Percentiles rank a stretch among this genome's conserved stretches.
phyloP scores from a whole-genome alignment of 2,113 vertebrate genomes.

The Leucopsar rothschildi region DNA sequence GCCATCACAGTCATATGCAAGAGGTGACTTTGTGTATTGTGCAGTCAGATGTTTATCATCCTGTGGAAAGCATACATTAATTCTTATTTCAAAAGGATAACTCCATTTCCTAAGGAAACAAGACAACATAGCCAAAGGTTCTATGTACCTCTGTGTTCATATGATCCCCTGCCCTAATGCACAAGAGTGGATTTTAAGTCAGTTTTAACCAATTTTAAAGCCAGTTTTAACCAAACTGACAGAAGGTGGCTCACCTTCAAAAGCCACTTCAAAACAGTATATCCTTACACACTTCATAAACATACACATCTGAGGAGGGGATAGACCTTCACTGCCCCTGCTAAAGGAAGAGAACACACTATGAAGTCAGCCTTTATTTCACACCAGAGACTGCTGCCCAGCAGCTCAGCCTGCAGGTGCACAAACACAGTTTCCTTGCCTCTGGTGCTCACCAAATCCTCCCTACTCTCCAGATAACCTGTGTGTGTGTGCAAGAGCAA shows the following conservation, averaged over 20 bases:
- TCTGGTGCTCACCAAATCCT: not conserved
- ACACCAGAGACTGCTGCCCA: not conserved
- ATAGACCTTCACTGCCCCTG: not conserved
- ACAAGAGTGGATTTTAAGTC: not conserved
- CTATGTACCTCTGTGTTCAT: accelerated
- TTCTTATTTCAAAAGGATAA: not conserved
- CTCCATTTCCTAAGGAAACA: not conserved
- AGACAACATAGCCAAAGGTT: not conserved
- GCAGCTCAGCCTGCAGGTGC: not conserved
- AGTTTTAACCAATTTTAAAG: not conserved
- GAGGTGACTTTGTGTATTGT: not conserved
- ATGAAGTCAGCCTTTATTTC: not conserved
- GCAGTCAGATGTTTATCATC: not conserved
- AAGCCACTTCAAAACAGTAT: not conserved
- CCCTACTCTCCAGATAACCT: not conserved
- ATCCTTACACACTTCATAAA: not conserved
- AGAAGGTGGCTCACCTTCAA: not conserved
- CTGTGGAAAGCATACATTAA: not conserved
- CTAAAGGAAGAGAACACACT: not conserved
- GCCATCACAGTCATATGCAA: not conserved
- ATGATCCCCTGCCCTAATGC: not conserved
- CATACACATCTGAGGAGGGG: not conserved
- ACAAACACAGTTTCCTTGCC: not conserved
- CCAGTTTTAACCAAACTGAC: not conserved
- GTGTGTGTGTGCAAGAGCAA: not conserved